Evolutionary conservation across 2,797 vertebrate species (phyloP).

Genomic region (Dipus sagitta): DNA sequence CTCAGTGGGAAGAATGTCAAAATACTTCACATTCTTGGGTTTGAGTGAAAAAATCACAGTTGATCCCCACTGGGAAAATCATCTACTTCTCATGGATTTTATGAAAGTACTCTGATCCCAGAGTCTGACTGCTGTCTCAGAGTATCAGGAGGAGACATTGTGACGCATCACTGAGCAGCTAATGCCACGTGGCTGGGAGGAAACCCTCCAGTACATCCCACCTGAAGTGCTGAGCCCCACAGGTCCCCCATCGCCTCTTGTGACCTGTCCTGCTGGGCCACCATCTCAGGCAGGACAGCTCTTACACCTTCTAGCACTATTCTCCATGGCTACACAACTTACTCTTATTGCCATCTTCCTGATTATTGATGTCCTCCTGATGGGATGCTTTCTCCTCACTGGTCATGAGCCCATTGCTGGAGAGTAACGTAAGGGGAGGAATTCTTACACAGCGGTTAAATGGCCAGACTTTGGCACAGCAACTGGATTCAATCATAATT

Average conservation of each 20-base stretch:
- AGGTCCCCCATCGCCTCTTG: too few species aligned
- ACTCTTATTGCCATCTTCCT: not conserved
- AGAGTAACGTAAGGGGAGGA: not conserved
- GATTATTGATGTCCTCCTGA: not conserved
- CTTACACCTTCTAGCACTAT: not conserved
- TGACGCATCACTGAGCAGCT: not conserved
- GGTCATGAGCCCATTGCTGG: not conserved
- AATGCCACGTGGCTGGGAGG: not conserved
- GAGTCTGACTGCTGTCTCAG: not conserved
- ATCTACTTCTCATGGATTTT: not conserved
- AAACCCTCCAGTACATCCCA: not conserved
- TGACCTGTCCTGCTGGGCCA: not conserved
- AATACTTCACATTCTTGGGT: not conserved
- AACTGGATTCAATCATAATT: not conserved
- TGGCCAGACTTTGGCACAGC: not conserved
- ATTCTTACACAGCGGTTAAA: fast-evolving
- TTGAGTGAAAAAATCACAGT: not conserved
- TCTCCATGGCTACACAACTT: not conserved
- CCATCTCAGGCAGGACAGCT: not conserved
- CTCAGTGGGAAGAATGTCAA: too few species aligned
- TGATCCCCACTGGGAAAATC: not conserved
- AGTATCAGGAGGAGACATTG: too few species aligned
- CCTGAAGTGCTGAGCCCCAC: not conserved
- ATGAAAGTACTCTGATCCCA: not conserved
- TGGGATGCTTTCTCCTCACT: not conserved